A percentile compares a stretch with the other conserved stretches of the same genome.
Evolutionary conservation across 2,113 vertebrate genomes (phyloP).

Genomic region (Malurus melanocephalus): DNA sequence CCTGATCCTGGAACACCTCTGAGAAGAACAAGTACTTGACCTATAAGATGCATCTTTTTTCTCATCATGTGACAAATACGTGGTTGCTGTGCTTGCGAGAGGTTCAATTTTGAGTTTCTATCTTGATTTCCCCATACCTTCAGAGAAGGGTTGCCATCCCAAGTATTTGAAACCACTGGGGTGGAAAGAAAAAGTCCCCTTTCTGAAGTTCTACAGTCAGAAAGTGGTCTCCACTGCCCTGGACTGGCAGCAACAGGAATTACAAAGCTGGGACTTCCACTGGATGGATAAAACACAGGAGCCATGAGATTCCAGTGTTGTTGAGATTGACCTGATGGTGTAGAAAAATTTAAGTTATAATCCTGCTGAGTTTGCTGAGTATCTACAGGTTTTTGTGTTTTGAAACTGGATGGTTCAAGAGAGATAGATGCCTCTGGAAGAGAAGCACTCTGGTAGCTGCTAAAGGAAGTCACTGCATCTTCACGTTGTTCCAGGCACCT

Average conservation of each 20-base stretch:
- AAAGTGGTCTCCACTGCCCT: slow-evolving; percentile 66
- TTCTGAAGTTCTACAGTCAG: slow-evolving; percentile 5
- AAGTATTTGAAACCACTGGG: slow-evolving; percentile 63
- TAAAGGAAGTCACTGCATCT: not conserved
- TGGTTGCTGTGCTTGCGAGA: slow-evolving; percentile 49
- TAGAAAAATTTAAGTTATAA: slow-evolving; percentile 38
- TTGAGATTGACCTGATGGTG: not conserved
- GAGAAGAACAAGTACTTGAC: slow-evolving; percentile 87
- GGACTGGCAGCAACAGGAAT: slow-evolving; percentile 77
- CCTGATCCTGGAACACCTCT: slow-evolving; percentile 95
- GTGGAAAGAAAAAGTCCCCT: slow-evolving; percentile 59
- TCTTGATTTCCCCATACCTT: slow-evolving; percentile 74
- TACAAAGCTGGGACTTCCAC: slow-evolving; percentile 76
- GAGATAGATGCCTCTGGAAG: not conserved
- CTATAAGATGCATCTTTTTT: slow-evolving; percentile 77
- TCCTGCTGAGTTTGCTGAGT: slow-evolving; percentile 5
- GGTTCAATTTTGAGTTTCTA: slow-evolving; percentile 53
- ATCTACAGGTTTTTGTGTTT: slow-evolving; percentile 34
- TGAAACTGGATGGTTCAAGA: slow-evolving; percentile 44
- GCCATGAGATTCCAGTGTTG: slow-evolving; percentile 81
- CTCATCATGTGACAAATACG: slow-evolving; percentile 59
- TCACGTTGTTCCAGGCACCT: not conserved
- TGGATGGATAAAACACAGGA: slow-evolving; percentile 74
- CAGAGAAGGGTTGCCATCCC: slow-evolving; percentile 61
- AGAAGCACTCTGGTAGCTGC: slow-evolving; percentile 8